Evolutionary conservation across 2,797 vertebrate species (phyloP), one percentile per base, ranked within the genome.

Genomic region (Gymnothorax javanicus): DNA sequence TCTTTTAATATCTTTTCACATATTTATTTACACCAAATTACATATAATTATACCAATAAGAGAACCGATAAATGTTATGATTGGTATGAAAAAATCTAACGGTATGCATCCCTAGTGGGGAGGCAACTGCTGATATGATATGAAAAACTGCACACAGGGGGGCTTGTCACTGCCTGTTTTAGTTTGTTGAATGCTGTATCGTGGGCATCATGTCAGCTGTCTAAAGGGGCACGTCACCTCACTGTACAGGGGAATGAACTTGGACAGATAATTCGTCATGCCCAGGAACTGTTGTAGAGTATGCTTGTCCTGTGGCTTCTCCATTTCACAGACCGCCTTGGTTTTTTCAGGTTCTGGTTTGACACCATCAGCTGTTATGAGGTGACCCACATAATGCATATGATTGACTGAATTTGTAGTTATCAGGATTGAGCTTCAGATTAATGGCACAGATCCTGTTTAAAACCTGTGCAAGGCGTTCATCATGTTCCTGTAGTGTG

Each of bases 181-280:
- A 83, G 82, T 13, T 79, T 79, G 11, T 43, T 52, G 17, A 83
- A 83, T 17, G 54, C 82, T 4, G 43, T 12, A 50, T 83, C n/a
- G 13, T 83, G 56, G 9, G 11, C 43, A 23, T n/a, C 82, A 3
- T 57, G 57, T 56, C 57, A 84, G 27, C 12, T 15, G n/a, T 25
- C 17, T 86, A 2, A 20, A 87, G 27, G 12, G 59, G 57, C 12
- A 59, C 59, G 60, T 86, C 9, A 87, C 43, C 6, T 84, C 69
- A 86, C 58, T 89, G 77, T 82, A 83, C 23, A 33, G 71, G 1
- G 88, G 84, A 54, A 87, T 84, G 0, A 52, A 89, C 57, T 89
- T 86, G 52, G 25, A 69, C 60, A 84, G 33, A 20, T 69, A 84
- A 57, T 86, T 86, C 27, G 84, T 83, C 81, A 86, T 86, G 50